phyloP scores from a whole-genome alignment of 2,797 vertebrate genomes.

The Glyptemys insculpta region DNA sequence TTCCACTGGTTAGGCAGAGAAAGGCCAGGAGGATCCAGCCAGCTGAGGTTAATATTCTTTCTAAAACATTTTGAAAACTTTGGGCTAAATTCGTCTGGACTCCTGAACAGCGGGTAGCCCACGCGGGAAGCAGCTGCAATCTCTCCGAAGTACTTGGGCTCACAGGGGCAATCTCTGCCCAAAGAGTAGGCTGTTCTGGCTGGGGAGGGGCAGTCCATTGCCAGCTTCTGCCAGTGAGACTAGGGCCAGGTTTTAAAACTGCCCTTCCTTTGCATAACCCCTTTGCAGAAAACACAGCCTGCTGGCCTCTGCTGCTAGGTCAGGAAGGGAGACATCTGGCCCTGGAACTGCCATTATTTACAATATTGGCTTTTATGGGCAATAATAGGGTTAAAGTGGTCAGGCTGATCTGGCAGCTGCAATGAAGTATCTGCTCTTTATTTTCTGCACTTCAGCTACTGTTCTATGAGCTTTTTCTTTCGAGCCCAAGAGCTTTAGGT shows the following conservation, averaged over 20 bases:
- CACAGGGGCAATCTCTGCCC: background rate
- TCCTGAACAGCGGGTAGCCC: background rate
- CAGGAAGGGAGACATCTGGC: constrained; percentile 3
- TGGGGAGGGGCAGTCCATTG: fast-evolving
- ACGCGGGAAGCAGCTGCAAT: background rate
- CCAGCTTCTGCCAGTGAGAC: background rate
- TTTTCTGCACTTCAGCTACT: constrained; percentile 18
- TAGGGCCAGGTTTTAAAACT: background rate
- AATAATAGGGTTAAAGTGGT: constrained; percentile 22
- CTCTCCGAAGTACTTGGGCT: background rate
- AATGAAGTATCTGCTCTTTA: background rate
- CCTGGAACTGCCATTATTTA: constrained; percentile 29
- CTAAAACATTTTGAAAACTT: background rate
- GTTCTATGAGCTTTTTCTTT: background rate
- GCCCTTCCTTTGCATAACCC: background rate
- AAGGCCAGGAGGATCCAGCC: background rate
- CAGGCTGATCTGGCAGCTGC: constrained; percentile 30
- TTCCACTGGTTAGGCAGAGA: background rate
- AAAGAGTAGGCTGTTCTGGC: background rate
- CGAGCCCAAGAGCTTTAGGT: background rate
- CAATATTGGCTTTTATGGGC: constrained; percentile 48
- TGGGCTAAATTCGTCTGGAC: background rate
- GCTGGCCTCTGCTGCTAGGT: background rate
- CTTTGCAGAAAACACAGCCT: background rate
- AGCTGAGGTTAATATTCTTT: background rate